Conservation (phyloP, 2,113 vertebrate genomes). For the chimpanzee (Pan troglodytes) region NHGRI_mPanTro3-v2.1_pri NC_072407.2:96946001-96946500, state of each 20-base stretch:
- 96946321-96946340: background rate
- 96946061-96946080: background rate
- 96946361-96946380: background rate
- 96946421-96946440: background rate
- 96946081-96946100: background rate
- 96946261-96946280: background rate
- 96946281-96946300: background rate
- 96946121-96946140: background rate
- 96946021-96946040: background rate
- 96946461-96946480: background rate
- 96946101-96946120: background rate
- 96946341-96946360: background rate
- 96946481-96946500: background rate
- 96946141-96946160: background rate
- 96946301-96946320: background rate
- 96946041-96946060: background rate
- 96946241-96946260: background rate
- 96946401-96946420: background rate
- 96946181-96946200: background rate
- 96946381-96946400: background rate
- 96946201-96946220: background rate
- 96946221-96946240: background rate
- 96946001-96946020: background rate
- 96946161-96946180: background rate
- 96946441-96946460: background rate